Evolutionary conservation across 1,140 invertebrate species (phyloP), one percentile per base, ranked within the genome.

Genomic region (Ceratitis capitata): DNA sequence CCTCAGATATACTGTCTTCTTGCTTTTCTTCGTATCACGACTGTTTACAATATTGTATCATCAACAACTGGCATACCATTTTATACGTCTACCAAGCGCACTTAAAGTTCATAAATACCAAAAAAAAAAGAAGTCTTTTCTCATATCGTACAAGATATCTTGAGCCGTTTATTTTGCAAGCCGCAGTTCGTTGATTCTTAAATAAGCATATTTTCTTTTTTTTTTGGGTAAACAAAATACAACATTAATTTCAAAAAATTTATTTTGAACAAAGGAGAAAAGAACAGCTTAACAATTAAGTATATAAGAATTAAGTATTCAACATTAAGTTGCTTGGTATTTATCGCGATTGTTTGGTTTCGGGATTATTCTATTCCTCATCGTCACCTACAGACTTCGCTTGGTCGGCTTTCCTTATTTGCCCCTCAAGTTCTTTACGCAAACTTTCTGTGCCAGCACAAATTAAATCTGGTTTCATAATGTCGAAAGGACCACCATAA

Each of bases 401-500:
- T 69, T 88, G 85, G 87, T 91, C 90, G 29, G 90, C 90, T 47
- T 88, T 88, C 0, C 88, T 88, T 86, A 90, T 92, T 2, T 89
- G 86, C 16, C 74, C 16, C 47, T 91, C 89, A 45, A 91, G 91
- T 87, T 90, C 88, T n/a, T 74, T 58, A 32, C 89, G 87, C 19
- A 92, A 78, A 3, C 85, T 42, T 58, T 91, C 89, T 2, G 94
- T 95, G 23, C 94, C 93, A 10, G 95, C 93, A 87, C 94, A 95
- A 69, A 96, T 91, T 12, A 96, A 92, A 87, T 94, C 93, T 29
- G 95, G 93, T 64, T 93, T 93, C 93, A 96, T 94, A 7, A 96
- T 89, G 87, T 96, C 93, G 82, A 96, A 94, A 88, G 93, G 91
- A 49, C 93, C 93, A 45, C 95, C 95, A 89, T 93, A 93, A 5